These are phyloP conservation scores for Myiotriccus ornatus DNA, from an alignment of 2,797 vertebrate species.

Conservation along the genomic window DNA sequence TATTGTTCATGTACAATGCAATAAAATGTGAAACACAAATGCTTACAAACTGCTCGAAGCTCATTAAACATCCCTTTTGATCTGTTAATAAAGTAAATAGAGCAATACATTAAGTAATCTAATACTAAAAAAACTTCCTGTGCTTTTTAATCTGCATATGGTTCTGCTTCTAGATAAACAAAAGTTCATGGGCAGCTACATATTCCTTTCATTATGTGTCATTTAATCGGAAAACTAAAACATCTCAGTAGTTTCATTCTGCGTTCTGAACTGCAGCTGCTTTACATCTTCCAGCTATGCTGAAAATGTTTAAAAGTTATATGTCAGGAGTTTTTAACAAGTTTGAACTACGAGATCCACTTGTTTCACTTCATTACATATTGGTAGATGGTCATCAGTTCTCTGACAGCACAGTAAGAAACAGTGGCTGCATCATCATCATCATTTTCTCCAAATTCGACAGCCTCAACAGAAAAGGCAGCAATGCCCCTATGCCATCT, in stretches of 20 bases:
- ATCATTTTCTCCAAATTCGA: not conserved
- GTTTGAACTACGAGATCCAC: not conserved
- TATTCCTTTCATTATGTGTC: not conserved
- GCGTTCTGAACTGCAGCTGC: not conserved
- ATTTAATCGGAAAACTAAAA: not conserved
- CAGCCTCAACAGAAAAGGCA: not conserved
- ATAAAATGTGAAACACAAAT: not conserved
- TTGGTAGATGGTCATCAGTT: not conserved
- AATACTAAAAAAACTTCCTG: not conserved
- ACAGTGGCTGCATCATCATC: not conserved
- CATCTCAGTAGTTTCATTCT: not conserved
- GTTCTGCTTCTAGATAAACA: conserved; percentile 19
- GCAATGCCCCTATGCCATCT: conserved; percentile 1
- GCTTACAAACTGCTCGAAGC: not conserved
- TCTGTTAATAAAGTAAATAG: conserved; percentile 6
- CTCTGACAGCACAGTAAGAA: not conserved
- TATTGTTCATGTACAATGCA: not conserved
- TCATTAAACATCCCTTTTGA: not conserved
- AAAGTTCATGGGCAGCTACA: not conserved
- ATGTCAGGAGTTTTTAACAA: not conserved
- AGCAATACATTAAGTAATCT: conserved; percentile 2
- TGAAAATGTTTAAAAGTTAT: not conserved
- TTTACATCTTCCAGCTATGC: not conserved
- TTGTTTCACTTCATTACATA: not conserved
- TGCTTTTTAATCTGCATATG: conserved; percentile 56